Percentiles rank a stretch among this genome's conserved stretches.
Conservation (phyloP, 2,797 vertebrate species). For the Girardinus metallicus region DNA sequence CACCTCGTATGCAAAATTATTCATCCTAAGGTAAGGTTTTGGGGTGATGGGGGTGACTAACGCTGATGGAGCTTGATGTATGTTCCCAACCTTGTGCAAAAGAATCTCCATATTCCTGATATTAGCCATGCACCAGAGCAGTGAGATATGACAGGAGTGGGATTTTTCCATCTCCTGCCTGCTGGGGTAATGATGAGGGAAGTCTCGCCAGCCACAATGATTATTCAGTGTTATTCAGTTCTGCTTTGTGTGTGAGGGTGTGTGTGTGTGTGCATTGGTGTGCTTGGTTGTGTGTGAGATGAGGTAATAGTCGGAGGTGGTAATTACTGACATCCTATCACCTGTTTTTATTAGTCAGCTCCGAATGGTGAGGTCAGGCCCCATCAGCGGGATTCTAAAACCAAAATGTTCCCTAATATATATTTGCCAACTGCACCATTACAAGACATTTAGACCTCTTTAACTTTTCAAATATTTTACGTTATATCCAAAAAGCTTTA, state of each 20-base stretch:
- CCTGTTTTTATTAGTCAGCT: conserved; percentile 56
- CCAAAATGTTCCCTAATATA: not conserved
- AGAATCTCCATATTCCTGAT: conserved; percentile 37
- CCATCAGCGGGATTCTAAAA: conserved; percentile 22
- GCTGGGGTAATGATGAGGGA: conserved; percentile 69
- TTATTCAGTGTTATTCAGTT: conserved; percentile 48
- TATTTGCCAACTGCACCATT: not conserved
- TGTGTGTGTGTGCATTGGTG: conserved; percentile 20
- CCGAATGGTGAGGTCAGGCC: conserved; percentile 39
- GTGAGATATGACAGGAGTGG: conserved; percentile 49
- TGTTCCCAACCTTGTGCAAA: conserved; percentile 44
- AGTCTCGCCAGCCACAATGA: conserved; percentile 59
- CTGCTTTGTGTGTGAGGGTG: not conserved
- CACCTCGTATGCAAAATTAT: conserved; percentile 66
- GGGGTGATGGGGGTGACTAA: conserved; percentile 49
- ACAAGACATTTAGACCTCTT: not conserved
- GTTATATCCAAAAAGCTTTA: not conserved
- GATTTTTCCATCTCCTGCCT: conserved; percentile 63
- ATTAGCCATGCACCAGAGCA: conserved; percentile 48
- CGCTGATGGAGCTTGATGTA: conserved; percentile 63
- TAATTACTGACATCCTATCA: conserved; percentile 70
- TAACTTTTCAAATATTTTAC: not conserved
- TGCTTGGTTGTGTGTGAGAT: conserved; percentile 13
- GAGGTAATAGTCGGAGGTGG: conserved; percentile 58
- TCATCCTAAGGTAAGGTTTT: conserved; percentile 50